Conservation (phyloP, 2,797 vertebrate genomes). For the Pagetopsis macropterus region DNA sequence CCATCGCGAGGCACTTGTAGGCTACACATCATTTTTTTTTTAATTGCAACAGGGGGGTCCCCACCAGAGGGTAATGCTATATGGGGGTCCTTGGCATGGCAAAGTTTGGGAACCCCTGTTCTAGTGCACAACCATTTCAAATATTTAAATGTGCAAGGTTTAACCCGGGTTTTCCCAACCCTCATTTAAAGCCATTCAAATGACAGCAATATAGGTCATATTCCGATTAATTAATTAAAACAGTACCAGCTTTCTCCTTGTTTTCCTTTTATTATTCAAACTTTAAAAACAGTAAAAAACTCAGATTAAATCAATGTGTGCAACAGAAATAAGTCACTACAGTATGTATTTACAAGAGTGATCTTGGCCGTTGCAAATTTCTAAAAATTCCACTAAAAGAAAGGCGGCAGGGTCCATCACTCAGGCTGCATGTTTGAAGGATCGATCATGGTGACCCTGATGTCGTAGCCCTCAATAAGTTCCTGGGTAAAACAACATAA, state of each 20-base stretch:
- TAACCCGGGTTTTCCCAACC: background rate
- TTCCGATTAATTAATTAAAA: constrained; percentile 7
- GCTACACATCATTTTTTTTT: no score
- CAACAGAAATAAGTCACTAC: background rate
- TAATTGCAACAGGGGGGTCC: no score
- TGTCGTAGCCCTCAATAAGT: constrained; percentile 79
- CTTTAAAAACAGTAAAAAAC: constrained; percentile 42
- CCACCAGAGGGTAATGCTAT: no score
- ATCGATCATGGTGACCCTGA: constrained; percentile 78
- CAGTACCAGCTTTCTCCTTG: background rate
- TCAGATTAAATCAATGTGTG: constrained; percentile 23
- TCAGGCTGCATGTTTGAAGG: constrained; percentile 41
- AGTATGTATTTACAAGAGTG: background rate
- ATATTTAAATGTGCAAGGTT: background rate
- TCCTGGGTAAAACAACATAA: constrained; percentile 66
- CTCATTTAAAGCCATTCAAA: background rate
- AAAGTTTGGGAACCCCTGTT: no score
- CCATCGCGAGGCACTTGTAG: no score
- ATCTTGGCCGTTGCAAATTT: no score
- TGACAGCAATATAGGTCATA: background rate
- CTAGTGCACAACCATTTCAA: background rate
- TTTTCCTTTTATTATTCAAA: constrained; percentile 53
- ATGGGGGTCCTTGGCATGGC: no score
- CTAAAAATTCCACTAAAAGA: background rate
- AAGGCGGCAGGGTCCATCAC: constrained; percentile 27